Base-by-base conservation (phyloP, 2,113 vertebrate genomes). In the Malurus elegans region DNA sequence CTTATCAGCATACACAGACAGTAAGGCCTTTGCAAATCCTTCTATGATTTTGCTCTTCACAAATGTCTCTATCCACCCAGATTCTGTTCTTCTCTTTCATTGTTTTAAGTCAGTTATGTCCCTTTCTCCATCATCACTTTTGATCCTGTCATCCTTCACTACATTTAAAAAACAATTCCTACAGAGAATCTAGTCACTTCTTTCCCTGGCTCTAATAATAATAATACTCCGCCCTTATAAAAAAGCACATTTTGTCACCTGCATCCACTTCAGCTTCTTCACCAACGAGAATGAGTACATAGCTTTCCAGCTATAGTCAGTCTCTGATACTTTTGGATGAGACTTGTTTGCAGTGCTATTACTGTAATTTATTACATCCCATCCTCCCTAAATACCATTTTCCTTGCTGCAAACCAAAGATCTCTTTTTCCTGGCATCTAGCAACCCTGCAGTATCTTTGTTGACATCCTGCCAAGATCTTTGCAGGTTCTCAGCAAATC, bases 401-500 rank as follows among this genome's bases (percentile, higher is more conserved):
- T 92, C 84, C 66, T 95, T 45, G 47, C 81, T 9, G n/a, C 78
- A 96, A 96, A 96, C 89, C 62, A 69, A 94, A 91, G 73, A 92
- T 86, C 72, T 94, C 19, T 4, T 93, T 92, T 96, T 96, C 82
- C 94, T 93, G 90, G 94, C 94, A 95, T 93, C 67, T 78, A 93
- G 57, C 74, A 96, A 60, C 85, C 88, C 82, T 96, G 88, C 93
- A 88, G 93, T 93, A 96, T 96, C 94, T 96, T 81, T 72, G 79
- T 13, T 97, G 92, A 95, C 76, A 92, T 61, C 31, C 92, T 94
- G 95, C 96, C 94, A 96, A 96, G 75, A 94, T 90, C 93, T 92
- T 96, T 83, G 70, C 95, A 96, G 96, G 92, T 96, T 96, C 94
- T 96, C 94, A 96, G 90, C 88, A 96, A 96, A 96, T 95, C 94